Base-by-base conservation (phyloP, 2,113 vertebrate genomes). In the Cryptotis parvus region DNA sequence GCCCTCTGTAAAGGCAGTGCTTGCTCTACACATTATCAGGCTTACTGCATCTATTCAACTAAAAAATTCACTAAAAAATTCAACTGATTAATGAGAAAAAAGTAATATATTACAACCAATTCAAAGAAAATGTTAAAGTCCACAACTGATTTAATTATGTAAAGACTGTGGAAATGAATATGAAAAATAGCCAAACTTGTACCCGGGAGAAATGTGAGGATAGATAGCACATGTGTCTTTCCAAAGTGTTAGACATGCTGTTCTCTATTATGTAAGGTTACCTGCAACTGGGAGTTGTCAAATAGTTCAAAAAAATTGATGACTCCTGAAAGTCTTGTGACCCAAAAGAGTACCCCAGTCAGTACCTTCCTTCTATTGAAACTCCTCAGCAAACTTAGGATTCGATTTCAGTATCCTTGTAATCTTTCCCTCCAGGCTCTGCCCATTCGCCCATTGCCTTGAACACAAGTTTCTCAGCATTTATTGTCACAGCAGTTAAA, bases 101-200 rank as follows among this genome's bases (percentile, higher is more conserved):
- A 65, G 9, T 78, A 58, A 58, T 22, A 77, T 70, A 10, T 73
- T 72, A 74, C n/a, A n/a, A n/a, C n/a, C 5, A 65, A 3, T 8
- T 37, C 52, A 4, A n/a, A n/a, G n/a, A n/a, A n/a, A n/a, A n/a
- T 70, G 90, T 37, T 31, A 72, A 87, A 41, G 14, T 78, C 68
- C 16, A 61, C 22, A 82, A 26, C 8, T 55, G 74, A 41, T 1
- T 3, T 29, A 81, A 1, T 52, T 75, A 37, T 49, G 33, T 92
- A 45, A 90, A 12, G 69, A 84, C 65, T 70, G 15, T 43, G 87
- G 63, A 89, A 88, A 33, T 49, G 16, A 89, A 87, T 89, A 76
- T 15, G 69, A 9, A 37, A 61, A 72, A 22, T n/a, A n/a, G 73
- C 26, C 72, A n/a, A 81, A 83, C 8, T 83, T 86, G 68, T 87